Evolutionary conservation across 2,113 vertebrate species (phyloP).

Genomic region (Lepidothrix coronata): DNA sequence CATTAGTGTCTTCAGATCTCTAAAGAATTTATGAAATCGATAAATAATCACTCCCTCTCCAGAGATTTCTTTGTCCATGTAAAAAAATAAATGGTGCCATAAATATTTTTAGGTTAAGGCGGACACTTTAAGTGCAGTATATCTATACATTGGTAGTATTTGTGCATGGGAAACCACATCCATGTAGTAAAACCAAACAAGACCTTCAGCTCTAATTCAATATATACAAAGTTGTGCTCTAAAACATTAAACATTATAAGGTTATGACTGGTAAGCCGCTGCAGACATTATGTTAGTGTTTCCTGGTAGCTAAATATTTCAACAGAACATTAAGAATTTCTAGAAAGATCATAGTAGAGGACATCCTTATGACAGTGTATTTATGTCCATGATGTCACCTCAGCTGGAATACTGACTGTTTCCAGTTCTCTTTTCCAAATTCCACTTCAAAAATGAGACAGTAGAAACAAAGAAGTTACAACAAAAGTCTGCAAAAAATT

Average conservation of each 20-base stretch:
- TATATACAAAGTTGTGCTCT: not conserved
- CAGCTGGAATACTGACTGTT: not conserved
- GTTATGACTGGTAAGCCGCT: not conserved
- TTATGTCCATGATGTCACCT: not conserved
- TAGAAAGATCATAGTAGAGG: not conserved
- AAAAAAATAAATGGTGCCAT: not conserved
- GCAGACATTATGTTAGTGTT: accelerated
- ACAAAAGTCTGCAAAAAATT: not conserved
- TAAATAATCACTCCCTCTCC: not conserved
- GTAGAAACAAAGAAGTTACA: not conserved
- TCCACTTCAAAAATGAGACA: not conserved
- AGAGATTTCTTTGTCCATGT: not conserved
- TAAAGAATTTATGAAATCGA: not conserved
- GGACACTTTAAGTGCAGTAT: not conserved
- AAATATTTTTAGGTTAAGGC: not conserved
- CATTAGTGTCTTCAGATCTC: not conserved
- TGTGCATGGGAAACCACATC: not conserved
- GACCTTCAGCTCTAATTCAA: not conserved
- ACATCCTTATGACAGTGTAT: not conserved
- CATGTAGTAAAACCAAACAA: not conserved
- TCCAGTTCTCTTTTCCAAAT: not conserved
- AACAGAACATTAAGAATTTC: not conserved
- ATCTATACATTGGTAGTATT: not conserved
- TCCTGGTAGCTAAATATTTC: not conserved
- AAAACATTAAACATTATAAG: not conserved